Conservation (phyloP, 2,113 vertebrate genomes). For the Pedionomus torquatus region DNA sequence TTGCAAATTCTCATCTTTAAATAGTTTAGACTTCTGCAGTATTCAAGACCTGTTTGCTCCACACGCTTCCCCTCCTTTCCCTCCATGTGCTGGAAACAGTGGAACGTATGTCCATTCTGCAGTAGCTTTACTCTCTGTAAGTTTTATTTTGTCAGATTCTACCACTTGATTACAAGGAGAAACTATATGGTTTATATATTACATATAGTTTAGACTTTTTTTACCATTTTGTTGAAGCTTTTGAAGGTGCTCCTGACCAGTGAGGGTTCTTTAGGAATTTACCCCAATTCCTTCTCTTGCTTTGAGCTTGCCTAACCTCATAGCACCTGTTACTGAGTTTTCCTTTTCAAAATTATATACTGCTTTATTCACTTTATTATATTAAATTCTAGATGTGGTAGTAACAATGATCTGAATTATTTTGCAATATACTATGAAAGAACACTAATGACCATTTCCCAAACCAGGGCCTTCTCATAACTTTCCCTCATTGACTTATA, state of each 20-base stretch:
- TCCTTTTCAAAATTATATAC: not conserved
- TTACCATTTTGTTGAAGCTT: not conserved
- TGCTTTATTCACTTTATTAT: not conserved
- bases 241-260: not conserved
- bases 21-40: not conserved
- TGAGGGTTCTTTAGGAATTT: not conserved
- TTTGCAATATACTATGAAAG: not conserved
- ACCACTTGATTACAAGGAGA: not conserved
- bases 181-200: not conserved
- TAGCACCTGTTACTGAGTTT: accelerated
- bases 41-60: not conserved
- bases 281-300: not conserved
- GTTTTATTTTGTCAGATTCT: not conserved
- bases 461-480: not conserved
- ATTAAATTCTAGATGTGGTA: not conserved
- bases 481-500: not conserved
- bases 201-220: not conserved
- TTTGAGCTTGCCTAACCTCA: not conserved
- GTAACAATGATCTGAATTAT: not conserved
- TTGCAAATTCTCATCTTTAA: not conserved
- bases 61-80: not conserved
- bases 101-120: not conserved
- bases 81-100: not conserved
- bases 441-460: not conserved
- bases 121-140: not conserved